Evolutionary conservation across 2,113 vertebrate species (phyloP).

Genomic region (Anolis carolinensis): DNA sequence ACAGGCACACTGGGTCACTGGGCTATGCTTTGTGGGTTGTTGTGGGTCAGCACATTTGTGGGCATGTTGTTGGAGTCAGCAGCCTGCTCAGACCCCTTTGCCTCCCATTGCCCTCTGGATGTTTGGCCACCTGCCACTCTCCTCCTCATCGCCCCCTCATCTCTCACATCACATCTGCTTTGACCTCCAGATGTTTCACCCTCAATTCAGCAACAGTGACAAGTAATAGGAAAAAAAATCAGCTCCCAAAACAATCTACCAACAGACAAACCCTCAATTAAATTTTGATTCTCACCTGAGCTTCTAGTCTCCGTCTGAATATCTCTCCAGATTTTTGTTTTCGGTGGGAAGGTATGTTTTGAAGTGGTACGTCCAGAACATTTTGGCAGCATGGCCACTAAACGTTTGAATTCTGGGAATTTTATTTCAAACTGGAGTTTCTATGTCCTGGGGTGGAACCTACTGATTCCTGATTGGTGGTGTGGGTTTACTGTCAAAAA

Average conservation of each 20-base stretch:
- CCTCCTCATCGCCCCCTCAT: conserved; percentile 29
- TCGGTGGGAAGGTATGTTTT: too few species aligned
- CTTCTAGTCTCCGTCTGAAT: conserved; percentile 37
- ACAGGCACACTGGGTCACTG: background rate
- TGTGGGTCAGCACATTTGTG: conserved; percentile 39
- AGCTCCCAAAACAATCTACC: conserved; percentile 1
- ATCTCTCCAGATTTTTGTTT: conserved; percentile 21
- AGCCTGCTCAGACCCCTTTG: conserved; percentile 52
- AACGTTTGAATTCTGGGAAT: too few species aligned
- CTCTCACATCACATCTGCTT: conserved; percentile 52
- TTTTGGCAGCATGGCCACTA: too few species aligned
- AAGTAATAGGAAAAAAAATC: conserved; percentile 38
- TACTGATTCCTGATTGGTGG: background rate
- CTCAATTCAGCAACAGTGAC: conserved; percentile 57
- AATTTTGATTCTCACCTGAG: conserved; percentile 68
- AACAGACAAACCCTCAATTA: conserved; percentile 62
- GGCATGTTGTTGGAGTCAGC: conserved; percentile 32
- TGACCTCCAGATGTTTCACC: conserved; percentile 49
- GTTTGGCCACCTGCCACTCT: conserved; percentile 23
- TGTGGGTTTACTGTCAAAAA: background rate
- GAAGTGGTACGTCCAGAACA: too few species aligned
- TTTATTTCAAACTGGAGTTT: too few species aligned
- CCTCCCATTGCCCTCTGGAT: conserved; percentile 41
- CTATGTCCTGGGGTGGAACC: background rate
- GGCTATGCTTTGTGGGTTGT: conserved; percentile 18